These are phyloP conservation scores for Drosophila littoralis DNA, from an alignment of 1,140 invertebrate genomes.

Conservation along the genomic window DNA sequence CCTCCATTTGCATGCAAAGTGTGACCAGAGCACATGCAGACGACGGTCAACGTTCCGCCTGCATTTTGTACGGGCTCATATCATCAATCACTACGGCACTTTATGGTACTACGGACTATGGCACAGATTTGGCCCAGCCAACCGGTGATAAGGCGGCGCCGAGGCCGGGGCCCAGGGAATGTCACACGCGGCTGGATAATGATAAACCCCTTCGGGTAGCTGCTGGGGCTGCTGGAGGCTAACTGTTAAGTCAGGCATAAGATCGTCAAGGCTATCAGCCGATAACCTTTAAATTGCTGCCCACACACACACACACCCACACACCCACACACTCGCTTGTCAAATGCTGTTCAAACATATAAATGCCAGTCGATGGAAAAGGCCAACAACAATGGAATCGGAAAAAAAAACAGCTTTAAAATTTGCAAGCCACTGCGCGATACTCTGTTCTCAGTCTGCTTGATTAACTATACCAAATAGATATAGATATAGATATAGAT, in stretches of 20 bases:
- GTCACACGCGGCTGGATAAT: conserved; percentile 31
- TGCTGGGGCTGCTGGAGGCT: conserved; percentile 8
- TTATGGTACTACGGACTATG: conserved; percentile 13
- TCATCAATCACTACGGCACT: conserved; percentile 66
- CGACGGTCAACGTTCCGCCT: background rate
- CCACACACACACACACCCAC: conserved; percentile 29
- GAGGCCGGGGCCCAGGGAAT: no score
- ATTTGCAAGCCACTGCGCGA: background rate
- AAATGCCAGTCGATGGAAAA: conserved; percentile 27
- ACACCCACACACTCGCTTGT: conserved; percentile 5
- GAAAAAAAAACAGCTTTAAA: conserved; percentile 4
- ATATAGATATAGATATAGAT: no score
- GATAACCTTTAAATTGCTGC: conserved; percentile 77
- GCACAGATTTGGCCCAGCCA: conserved; percentile 27
- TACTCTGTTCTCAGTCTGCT: background rate
- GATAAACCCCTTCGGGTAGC: conserved; percentile 43
- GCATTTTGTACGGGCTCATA: conserved; percentile 34
- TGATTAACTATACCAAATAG: no score
- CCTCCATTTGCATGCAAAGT: conserved; percentile 6
- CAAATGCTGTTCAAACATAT: conserved; percentile 40
- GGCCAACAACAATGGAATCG: conserved; percentile 30
- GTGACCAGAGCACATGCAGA: conserved; percentile 1
- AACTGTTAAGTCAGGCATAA: conserved; percentile 71
- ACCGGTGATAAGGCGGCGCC: no score
- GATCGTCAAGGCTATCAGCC: conserved; percentile 71